A percentile compares a stretch with the other conserved stretches of the same genome.
Conservation (phyloP, 2,113 vertebrate species). For the Phoenicopterus ruber region DNA sequence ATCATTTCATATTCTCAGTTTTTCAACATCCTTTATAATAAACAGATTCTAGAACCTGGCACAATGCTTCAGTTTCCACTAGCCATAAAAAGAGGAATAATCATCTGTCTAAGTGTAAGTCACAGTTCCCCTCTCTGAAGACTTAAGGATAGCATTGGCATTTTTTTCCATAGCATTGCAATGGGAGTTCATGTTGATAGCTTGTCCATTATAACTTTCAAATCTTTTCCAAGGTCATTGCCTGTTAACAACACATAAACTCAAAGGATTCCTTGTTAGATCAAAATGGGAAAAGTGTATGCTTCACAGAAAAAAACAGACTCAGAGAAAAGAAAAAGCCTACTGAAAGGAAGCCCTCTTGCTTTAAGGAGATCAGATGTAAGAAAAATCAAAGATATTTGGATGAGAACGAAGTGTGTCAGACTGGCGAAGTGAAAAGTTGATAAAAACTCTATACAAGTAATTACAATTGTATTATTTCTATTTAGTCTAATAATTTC, state of each 20-base stretch:
- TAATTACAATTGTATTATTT: neutral
- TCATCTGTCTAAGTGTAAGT: neutral
- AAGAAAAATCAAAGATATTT: neutral
- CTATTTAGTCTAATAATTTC: neutral
- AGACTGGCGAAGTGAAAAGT: neutral
- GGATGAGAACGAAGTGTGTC: neutral
- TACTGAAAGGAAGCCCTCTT: neutral
- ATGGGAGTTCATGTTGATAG: neutral
- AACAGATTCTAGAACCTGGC: neutral
- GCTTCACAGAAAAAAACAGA: neutral
- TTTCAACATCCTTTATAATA: neutral
- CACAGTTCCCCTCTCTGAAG: neutral
- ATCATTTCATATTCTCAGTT: neutral
- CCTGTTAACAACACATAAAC: neutral
- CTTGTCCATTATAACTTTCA: neutral
- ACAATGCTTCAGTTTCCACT: neutral
- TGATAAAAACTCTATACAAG: neutral
- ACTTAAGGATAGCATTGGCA: neutral
- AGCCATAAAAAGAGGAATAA: neutral
- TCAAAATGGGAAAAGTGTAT: neutral
- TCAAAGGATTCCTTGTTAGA: neutral
- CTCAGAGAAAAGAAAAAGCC: neutral
- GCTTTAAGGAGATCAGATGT: neutral
- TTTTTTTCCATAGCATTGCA: neutral
- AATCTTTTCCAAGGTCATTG: neutral